Percentiles rank a stretch among this genome's conserved stretches.
These are phyloP conservation scores for Heliornis fulica DNA, from an alignment of 2,113 vertebrate genomes.

Conservation along the genomic window DNA sequence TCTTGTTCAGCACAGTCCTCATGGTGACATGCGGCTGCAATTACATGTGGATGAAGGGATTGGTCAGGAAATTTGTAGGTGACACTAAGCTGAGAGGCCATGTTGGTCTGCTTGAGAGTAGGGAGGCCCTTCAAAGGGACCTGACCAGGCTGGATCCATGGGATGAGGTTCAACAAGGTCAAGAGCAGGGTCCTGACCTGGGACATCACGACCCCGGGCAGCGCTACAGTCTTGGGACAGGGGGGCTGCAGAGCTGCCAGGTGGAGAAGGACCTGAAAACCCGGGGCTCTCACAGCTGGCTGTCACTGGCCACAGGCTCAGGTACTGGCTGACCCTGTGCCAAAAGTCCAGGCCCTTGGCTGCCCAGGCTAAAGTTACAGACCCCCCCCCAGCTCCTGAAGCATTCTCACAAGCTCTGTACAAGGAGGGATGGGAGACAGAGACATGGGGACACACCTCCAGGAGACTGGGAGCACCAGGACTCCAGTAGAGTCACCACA, in stretches of 20 bases:
- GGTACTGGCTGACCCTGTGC: not conserved
- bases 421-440: not conserved
- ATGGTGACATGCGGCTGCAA: accelerated
- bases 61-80: too few relatives aligned
- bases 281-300: not conserved
- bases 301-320: not conserved
- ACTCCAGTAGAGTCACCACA: not conserved
- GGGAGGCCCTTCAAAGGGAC: too few relatives aligned
- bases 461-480: not conserved
- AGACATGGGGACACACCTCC: not conserved
- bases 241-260: too few relatives aligned
- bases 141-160: too few relatives aligned
- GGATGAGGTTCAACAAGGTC: too few relatives aligned
- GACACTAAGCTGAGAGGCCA: too few relatives aligned
- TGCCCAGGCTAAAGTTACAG: not conserved
- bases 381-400: accelerated
- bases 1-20: not conserved
- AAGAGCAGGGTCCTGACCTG: too few relatives aligned
- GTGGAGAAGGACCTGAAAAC: too few relatives aligned
- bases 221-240: too few relatives aligned
- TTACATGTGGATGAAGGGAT: too few relatives aligned
- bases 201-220: too few relatives aligned
- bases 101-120: too few relatives aligned
- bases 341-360: not conserved
- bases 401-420: accelerated